These are phyloP conservation scores for Engraulis encrasicolus DNA, from an alignment of 2,113 vertebrate genomes.

Conservation along the genomic window DNA sequence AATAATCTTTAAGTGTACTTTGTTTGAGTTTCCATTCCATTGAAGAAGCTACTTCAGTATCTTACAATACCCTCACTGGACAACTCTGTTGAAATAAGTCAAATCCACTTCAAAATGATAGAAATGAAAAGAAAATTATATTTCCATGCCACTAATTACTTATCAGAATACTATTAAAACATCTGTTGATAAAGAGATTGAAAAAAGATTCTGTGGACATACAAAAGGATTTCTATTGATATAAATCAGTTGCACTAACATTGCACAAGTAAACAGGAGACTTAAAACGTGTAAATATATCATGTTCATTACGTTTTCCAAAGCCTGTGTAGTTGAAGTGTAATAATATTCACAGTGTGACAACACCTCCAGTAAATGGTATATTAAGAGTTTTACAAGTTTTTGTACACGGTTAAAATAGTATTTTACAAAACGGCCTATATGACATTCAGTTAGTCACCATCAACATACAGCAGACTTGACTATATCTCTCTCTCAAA, in stretches of 20 bases:
- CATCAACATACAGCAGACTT: background rate
- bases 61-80: no score
- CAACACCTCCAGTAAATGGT: background rate
- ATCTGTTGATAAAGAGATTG: background rate
- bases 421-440: no score
- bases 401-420: no score
- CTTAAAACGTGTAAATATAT: background rate
- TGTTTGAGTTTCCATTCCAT: no score
- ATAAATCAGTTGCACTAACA: conserved; percentile 58
- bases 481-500: no score
- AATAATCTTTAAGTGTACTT: no score
- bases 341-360: background rate
- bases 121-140: conserved; percentile 62
- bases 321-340: background rate
- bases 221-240: background rate
- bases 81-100: background rate
- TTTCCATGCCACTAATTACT: conserved; percentile 60
- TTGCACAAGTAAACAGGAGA: conserved; percentile 51
- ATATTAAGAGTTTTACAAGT: no score
- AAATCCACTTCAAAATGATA: background rate
- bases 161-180: conserved; percentile 34
- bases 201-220: background rate
- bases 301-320: background rate
- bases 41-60: no score
- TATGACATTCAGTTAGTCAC: background rate